Conservation (phyloP, 2,113 vertebrate species). For the Xiphias gladius region DNA sequence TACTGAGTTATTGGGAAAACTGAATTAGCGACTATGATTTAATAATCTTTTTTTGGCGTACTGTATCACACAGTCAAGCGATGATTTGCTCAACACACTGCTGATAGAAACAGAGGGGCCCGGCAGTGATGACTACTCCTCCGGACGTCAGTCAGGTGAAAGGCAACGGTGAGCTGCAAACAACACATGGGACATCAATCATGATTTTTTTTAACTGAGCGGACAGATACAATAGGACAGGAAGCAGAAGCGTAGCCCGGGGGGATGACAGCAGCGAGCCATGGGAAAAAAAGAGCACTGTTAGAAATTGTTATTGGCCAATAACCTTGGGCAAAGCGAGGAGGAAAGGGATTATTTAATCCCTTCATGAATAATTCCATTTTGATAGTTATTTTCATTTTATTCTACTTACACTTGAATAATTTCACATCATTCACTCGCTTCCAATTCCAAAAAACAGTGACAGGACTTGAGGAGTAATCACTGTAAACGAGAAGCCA, state of each 20-base stretch:
- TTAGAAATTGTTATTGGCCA: background rate
- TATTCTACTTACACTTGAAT: background rate
- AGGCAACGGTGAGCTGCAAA: background rate
- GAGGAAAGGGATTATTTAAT: background rate
- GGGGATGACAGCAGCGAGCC: background rate
- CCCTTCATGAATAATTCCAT: background rate
- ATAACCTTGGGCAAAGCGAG: background rate
- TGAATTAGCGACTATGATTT: no score
- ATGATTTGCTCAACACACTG: no score
- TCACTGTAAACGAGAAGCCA: background rate
- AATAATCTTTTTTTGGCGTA: no score
- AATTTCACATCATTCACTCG: background rate
- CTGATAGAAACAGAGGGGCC: background rate
- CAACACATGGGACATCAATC: background rate
- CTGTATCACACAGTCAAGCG: no score
- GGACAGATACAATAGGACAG: background rate
- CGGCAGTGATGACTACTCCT: background rate
- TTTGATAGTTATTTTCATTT: background rate
- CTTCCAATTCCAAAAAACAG: background rate
- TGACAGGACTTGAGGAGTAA: background rate
- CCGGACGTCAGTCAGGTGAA: conserved; percentile 8
- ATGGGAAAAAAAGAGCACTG: background rate
- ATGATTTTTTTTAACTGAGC: background rate
- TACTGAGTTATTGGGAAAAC: no score
- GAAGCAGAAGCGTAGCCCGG: background rate